Evolutionary conservation across 2,888 invertebrate genomes (phyloP), one percentile per base, ranked within the genome.

Genomic region (Cheilosia scutellata): DNA sequence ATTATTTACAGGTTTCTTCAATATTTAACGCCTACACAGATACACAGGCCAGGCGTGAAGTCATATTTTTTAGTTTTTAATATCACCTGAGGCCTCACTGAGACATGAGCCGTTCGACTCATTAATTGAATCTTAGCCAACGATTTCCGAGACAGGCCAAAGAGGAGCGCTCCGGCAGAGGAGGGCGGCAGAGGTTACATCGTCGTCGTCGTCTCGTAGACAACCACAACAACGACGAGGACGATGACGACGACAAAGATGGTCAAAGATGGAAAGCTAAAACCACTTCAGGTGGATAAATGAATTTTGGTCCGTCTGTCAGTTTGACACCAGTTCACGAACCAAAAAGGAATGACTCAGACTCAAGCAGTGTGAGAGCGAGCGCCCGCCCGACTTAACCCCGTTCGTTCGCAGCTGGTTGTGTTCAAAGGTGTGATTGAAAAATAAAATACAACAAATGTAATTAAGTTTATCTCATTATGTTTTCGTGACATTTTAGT

Each of bases 391-490:
- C 72, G 53, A 51, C 60, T 72, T 53, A 72, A 66, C 66, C 66
- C 68, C 37, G 11, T 16, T 47, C 31, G 49, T 60, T 60, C 68
- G 68, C 29, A 11, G 29, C 20, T 51, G 13, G 31, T 47, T 16
- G n/a, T 51, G 66, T 44, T 55, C 53, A 62, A 79, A 79, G 79
- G 79, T 84, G 84, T 84, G 75, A 76, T 80, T 82, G 66, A 66
- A 86, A 80, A 86, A 75, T 79, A 84, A 79, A 84, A 79, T 60
- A 78, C 70, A 84, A 76, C 57, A 66, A 71, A 62, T 66, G 76
- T 86, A 76, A 86, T 82, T 86, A 86, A 86, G 80, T 82, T 82
- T 86, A 86, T 82, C 75, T 82, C 80, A 82, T 86, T 82, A 86
- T 80, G 80, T 80, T 86, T 72, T 72, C 76, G 84, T 82, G 80